Percentiles rank a stretch among this genome's conserved stretches.
These are phyloP conservation scores for Ochotona curzoniae DNA, from an alignment of 2,113 vertebrate genomes.

Conservation along the genomic window DNA sequence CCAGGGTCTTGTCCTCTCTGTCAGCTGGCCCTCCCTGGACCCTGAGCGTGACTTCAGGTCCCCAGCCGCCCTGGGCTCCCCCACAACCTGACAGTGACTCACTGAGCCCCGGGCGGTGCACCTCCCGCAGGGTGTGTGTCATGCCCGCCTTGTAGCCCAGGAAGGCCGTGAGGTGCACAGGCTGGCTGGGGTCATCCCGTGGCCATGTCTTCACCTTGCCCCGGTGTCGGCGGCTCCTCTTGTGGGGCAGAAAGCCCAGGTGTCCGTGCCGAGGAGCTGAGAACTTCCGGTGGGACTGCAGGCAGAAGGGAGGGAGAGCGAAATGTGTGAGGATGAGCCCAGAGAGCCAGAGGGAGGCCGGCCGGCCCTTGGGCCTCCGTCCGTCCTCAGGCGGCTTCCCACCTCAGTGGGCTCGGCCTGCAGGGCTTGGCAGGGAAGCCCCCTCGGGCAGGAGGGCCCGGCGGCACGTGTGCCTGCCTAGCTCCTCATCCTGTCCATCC, in stretches of 20 bases:
- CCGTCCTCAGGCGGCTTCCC: not conserved
- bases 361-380: not conserved
- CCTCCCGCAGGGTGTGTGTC: slow-evolving; percentile 88
- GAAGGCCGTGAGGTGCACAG: slow-evolving; percentile 89
- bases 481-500: not conserved
- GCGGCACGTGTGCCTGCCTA: not conserved
- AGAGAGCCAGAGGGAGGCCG: not conserved
- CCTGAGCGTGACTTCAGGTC: not conserved
- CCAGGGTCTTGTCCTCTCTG: not conserved
- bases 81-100: slow-evolving; percentile 58
- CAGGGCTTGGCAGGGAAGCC: no score
- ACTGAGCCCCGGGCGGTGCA: slow-evolving; percentile 89
- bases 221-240: slow-evolving; percentile 87
- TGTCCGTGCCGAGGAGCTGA: slow-evolving; percentile 90
- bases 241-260: slow-evolving; percentile 89
- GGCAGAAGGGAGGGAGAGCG: not conserved
- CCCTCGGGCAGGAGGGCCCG: not conserved
- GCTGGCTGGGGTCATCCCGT: slow-evolving; percentile 87
- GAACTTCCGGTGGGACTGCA: slow-evolving; percentile 90
- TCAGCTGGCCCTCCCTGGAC: not conserved
- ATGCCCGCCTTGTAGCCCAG: slow-evolving; percentile 92
- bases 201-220: slow-evolving; percentile 91
- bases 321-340: not conserved
- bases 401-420: no score
- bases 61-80: not conserved